phyloP scores from a whole-genome alignment of 2,113 vertebrate genomes.

The Myrmecophaga tridactyla region DNA sequence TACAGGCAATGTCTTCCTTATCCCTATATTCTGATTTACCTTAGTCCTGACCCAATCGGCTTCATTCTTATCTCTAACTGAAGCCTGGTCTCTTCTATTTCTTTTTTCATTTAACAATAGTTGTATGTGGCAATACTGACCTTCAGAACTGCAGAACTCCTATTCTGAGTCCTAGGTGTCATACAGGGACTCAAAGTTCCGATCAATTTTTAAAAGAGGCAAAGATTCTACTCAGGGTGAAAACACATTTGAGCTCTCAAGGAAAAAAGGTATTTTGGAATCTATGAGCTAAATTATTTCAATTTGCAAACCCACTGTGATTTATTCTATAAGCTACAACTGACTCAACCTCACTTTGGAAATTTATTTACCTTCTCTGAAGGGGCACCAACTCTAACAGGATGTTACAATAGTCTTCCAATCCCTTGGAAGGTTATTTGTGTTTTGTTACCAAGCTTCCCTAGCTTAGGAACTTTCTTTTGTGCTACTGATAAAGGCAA shows the following conservation, averaged over 20 bases:
- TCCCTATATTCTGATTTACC: no score
- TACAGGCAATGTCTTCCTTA: no score
- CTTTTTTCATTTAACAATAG: no score
- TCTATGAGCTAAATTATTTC: background rate
- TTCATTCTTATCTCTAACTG: no score
- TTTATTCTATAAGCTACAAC: background rate
- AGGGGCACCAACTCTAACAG: constrained; percentile 84
- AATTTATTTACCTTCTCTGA: constrained; percentile 84
- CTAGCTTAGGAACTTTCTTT: constrained; percentile 82
- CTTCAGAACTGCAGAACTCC: no score
- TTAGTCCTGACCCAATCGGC: no score
- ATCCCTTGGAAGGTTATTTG: constrained; percentile 86
- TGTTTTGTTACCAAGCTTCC: constrained; percentile 82
- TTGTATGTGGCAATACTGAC: no score
- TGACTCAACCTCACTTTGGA: constrained; percentile 72
- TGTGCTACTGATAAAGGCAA: constrained; percentile 75
- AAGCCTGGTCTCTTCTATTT: no score
- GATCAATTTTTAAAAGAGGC: background rate
- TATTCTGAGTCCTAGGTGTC: no score
- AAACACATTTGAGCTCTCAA: background rate
- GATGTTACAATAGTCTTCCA: constrained; percentile 87
- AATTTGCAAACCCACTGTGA: background rate
- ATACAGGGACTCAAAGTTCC: no score
- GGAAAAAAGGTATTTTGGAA: background rate
- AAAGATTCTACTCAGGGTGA: background rate